Base-by-base conservation (phyloP, 2,797 vertebrate species). In the Halcyon smyrnensis region DNA sequence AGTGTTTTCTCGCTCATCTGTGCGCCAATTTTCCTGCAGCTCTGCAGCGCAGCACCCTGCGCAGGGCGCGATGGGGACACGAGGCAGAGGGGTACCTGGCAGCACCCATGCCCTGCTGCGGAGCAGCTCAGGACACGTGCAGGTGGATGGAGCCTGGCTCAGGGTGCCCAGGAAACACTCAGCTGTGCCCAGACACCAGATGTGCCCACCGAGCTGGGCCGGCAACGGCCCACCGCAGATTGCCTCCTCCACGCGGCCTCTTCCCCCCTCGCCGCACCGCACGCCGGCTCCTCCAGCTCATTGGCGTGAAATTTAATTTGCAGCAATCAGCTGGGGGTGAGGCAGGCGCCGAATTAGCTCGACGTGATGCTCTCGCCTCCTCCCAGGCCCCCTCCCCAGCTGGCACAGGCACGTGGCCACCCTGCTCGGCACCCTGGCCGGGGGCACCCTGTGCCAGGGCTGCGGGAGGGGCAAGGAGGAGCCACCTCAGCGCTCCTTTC, bases 271-370 rank as follows among this genome's bases (percentile, higher is more conserved):
- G 2, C 67, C n/a, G 50, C 7, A 2, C 24, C 18, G 6, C 50
- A 20, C 27, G 15, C 85, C 15, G 6, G 8, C 86, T 93, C 86
- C 88, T 88, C 73, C 62, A 4, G 88, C 86, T 94, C 95, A 34
- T 51, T 4, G 92, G 73, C 92, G 69, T 96, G 95, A 93, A 94
- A 96, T 96, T 84, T 90, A 88, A 97, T 93, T 94, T 92, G 90
- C 90, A 41, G 25, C 83, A 60, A 93, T 88, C 90, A 96, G 95
- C 90, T 86, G 93, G 95, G 87, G 93, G 95, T 75, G 95, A 91
- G 90, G 92, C 93, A 71, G 83, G 90, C 60, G 6, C 88, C 18
- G 45, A 75, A 81, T 88, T 60, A 94, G 81, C 95, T 88, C 60
- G 9, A 75, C 12, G 39, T 28, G 88, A 39, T 2, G 88, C 77